Conservation (phyloP, 2,797 vertebrate species). For the Xenops minutus region DNA sequence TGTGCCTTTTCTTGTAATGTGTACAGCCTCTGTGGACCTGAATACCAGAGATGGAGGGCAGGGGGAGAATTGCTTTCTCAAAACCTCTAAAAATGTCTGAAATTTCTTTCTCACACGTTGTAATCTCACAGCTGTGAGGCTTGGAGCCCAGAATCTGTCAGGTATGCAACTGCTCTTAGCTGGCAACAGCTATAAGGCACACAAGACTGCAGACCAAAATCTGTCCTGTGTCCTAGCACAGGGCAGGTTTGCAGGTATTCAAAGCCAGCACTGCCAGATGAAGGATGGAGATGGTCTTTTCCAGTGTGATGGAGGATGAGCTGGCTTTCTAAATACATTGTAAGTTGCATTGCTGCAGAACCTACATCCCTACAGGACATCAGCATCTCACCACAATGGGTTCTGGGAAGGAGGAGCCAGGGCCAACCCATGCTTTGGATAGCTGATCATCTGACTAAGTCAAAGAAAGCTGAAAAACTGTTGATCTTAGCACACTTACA, state of each 20-base stretch:
- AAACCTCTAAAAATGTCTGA: neutral
- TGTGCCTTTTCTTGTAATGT: neutral
- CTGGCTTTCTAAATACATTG: neutral
- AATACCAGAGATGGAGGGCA: fast-evolving
- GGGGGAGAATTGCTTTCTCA: neutral
- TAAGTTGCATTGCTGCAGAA: neutral
- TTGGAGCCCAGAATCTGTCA: neutral
- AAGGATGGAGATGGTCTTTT: neutral
- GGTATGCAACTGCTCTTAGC: neutral
- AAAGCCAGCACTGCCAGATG: neutral
- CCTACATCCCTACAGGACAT: neutral
- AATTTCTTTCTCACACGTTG: neutral
- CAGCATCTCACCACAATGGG: neutral
- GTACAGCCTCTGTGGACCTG: neutral
- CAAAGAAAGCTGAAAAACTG: neutral
- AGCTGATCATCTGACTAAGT: neutral
- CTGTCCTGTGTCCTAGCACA: neutral
- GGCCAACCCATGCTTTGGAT: neutral
- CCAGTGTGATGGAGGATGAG: neutral
- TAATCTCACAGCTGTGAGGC: neutral
- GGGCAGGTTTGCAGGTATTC: neutral
- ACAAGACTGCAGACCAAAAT: neutral
- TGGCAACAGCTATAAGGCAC: neutral
- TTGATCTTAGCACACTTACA: neutral
- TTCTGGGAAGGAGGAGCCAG: neutral